phyloP scores from a whole-genome alignment of 1,140 invertebrate genomes.

The Drosophila takahashii region DNA sequence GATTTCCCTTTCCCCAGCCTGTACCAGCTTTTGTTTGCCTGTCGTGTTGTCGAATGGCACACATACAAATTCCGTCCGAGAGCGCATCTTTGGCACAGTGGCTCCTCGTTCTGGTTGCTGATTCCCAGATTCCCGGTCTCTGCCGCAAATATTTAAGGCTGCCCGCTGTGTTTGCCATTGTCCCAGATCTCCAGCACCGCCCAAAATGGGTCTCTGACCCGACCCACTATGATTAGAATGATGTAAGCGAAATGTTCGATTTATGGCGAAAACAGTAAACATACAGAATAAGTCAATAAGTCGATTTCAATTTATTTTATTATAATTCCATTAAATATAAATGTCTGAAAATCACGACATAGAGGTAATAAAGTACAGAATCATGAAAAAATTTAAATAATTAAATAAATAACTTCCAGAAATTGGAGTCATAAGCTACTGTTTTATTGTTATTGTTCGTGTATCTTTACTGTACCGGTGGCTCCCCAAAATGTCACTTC shows the following conservation, averaged over 20 bases:
- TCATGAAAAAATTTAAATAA: no score
- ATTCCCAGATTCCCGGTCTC: conserved; percentile 10
- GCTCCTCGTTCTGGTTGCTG: conserved; percentile 38
- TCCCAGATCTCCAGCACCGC: conserved; percentile 29
- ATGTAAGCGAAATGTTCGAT: conserved; percentile 27
- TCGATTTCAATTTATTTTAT: no score
- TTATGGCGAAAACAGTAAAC: conserved; percentile 18
- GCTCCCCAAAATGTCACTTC: conserved; percentile 1
- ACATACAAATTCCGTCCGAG: conserved; percentile 20
- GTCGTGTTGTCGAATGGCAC: conserved; percentile 34
- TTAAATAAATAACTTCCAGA: no score
- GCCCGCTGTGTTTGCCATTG: conserved; percentile 39
- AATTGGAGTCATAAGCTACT: no score
- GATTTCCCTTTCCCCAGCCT: conserved; percentile 2
- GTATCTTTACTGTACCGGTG: background rate
- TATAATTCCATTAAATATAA: no score
- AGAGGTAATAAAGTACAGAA: no score
- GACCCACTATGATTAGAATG: conserved; percentile 48
- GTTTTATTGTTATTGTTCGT: no score
- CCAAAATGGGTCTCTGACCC: conserved; percentile 20
- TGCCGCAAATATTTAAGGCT: conserved; percentile 47
- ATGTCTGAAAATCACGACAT: no score
- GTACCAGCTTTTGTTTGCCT: conserved; percentile 22
- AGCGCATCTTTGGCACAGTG: conserved; percentile 57
- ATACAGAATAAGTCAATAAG: background rate